phyloP scores from a whole-genome alignment of 2,113 vertebrate genomes.

The Emydocephalus ijimae region DNA sequence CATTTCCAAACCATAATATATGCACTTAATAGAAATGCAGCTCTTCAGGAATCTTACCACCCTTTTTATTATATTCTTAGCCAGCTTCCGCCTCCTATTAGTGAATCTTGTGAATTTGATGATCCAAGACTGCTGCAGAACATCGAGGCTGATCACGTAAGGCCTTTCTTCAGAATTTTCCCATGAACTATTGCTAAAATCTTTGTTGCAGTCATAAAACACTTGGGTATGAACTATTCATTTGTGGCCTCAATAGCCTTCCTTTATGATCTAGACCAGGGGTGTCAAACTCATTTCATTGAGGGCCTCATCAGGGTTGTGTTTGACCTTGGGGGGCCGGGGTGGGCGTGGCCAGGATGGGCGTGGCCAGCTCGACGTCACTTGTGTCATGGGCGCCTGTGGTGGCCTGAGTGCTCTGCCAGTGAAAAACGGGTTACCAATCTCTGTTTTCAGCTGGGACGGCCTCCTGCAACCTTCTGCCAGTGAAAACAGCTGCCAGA shows the following conservation, averaged over 20 bases:
- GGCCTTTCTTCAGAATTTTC: conserved; percentile 35
- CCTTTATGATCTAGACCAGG: neutral
- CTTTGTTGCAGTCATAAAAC: neutral
- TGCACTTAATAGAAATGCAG: neutral
- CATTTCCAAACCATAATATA: neutral
- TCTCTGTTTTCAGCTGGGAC: too few relatives aligned
- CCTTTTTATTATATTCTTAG: conserved; percentile 66
- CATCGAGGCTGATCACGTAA: conserved; percentile 89
- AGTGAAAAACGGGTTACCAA: too few relatives aligned
- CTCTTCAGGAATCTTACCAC: neutral
- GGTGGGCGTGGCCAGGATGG: too few relatives aligned
- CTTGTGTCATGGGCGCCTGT: too few relatives aligned
- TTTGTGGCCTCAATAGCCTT: neutral
- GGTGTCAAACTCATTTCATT: too few relatives aligned
- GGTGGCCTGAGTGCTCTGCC: too few relatives aligned
- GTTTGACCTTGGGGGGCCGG: too few relatives aligned
- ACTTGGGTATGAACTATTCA: neutral
- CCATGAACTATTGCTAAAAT: neutral
- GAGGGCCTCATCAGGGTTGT: too few relatives aligned
- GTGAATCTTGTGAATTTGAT: conserved; percentile 89
- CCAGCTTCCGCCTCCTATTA: conserved; percentile 80
- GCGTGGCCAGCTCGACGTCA: too few relatives aligned
- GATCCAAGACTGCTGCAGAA: conserved; percentile 92
- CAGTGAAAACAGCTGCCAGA: too few relatives aligned
- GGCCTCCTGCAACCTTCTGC: too few relatives aligned